phyloP scores from a whole-genome alignment of 2,888 invertebrate species.

The Drosophila anceps region DNA sequence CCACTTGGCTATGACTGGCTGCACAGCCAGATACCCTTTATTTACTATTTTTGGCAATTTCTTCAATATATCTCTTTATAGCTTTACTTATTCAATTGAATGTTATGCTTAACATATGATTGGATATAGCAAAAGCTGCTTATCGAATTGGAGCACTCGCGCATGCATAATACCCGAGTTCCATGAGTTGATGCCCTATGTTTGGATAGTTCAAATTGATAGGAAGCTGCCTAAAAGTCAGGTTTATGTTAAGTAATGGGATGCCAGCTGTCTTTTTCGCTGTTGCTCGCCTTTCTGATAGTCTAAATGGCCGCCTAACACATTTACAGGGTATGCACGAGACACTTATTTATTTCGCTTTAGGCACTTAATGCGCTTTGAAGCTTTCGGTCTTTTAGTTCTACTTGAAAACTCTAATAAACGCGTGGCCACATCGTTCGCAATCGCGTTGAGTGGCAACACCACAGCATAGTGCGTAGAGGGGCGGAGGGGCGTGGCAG shows the following conservation, averaged over 20 bases:
- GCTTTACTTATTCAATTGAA: neutral
- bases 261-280: neutral
- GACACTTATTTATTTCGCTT: neutral
- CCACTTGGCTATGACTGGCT: neutral
- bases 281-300: neutral
- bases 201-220: neutral
- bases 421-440: slow-evolving; percentile 32
- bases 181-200: neutral
- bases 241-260: neutral
- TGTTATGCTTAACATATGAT: neutral
- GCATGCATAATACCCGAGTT: neutral
- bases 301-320: neutral
- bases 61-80: neutral
- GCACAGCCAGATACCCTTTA: neutral
- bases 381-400: neutral
- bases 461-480: neutral
- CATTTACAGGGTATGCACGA: slow-evolving; percentile 20
- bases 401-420: slow-evolving; percentile 2
- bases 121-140: neutral
- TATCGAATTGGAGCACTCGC: neutral
- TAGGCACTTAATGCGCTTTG: neutral
- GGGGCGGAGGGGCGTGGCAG: neutral
- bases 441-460: slow-evolving; percentile 30
- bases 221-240: too few relatives aligned
- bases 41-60: neutral